These are phyloP conservation scores for Sardina pilchardus DNA, from an alignment of 2,113 vertebrate genomes.

Conservation along the genomic window DNA sequence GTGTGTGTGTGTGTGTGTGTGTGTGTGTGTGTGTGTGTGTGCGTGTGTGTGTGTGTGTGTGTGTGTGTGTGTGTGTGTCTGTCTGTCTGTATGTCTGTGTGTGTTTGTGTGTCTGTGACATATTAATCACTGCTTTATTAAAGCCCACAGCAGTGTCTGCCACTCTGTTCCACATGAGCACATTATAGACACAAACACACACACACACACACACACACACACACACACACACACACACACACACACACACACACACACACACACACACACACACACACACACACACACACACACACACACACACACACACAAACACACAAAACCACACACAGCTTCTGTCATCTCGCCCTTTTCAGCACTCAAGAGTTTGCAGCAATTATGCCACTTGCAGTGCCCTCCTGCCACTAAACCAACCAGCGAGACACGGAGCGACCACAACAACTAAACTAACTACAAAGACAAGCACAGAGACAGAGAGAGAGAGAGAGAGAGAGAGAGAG, in stretches of 20 bases:
- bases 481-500: neutral
- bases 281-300: neutral
- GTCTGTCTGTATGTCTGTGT: neutral
- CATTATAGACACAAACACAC: conserved; percentile 19
- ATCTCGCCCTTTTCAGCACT: neutral
- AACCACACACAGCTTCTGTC: neutral
- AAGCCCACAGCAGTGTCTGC: conserved; percentile 60
- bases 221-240: conserved; percentile 2
- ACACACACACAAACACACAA: neutral
- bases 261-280: conserved; percentile 14
- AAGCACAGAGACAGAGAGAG: neutral
- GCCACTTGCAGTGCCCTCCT: neutral
- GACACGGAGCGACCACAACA: neutral
- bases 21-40: conserved; percentile 10
- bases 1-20: neutral
- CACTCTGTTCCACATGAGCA: conserved; percentile 48
- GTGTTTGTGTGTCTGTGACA: conserved; percentile 52
- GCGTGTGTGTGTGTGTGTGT: conserved; percentile 41
- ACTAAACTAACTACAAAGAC: neutral
- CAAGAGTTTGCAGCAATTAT: neutral
- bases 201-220: neutral
- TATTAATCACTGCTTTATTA: conserved; percentile 63
- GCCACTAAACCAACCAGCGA: neutral
- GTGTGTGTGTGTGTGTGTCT: neutral
- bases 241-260: conserved; percentile 19